phyloP scores from a whole-genome alignment of 2,113 vertebrate genomes.

The Neopipo cinnamomea region DNA sequence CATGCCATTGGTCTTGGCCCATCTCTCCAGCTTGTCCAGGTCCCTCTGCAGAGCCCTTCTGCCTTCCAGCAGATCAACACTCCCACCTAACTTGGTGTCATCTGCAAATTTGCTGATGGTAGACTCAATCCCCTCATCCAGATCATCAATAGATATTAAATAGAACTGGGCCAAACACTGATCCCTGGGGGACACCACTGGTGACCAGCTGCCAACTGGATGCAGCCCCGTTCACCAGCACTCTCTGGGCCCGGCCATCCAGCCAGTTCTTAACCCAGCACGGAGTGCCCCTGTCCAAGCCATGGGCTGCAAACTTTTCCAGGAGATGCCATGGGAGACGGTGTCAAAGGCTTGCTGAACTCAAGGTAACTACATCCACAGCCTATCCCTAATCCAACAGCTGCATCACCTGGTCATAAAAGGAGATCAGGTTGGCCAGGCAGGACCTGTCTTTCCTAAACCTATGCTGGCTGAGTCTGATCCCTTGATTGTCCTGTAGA shows the following conservation, averaged over 20 bases:
- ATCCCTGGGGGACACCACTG: neutral
- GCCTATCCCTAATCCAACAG: neutral
- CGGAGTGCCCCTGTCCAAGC: neutral
- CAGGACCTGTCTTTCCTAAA: neutral
- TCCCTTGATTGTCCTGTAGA: neutral
- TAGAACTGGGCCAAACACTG: neutral
- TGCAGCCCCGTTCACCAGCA: neutral
- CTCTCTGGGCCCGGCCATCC: neutral
- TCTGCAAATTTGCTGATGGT: neutral
- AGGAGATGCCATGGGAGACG: neutral
- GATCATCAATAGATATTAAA: too few species aligned
- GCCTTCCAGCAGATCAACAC: neutral
- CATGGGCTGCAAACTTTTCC: neutral
- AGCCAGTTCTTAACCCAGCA: neutral
- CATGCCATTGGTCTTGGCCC: neutral
- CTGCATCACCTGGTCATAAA: neutral
- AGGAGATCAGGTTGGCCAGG: neutral
- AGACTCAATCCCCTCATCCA: neutral
- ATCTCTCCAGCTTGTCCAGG: neutral
- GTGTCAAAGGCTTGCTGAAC: neutral
- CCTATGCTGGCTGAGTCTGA: neutral
- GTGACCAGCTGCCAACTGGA: neutral
- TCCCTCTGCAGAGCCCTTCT: neutral
- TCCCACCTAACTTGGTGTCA: neutral
- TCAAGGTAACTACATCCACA: neutral